A percentile compares a stretch with the other conserved stretches of the same genome.
These are phyloP conservation scores for Willowsia nigromaculata DNA, from an alignment of 2,888 invertebrate species.

Conservation along the genomic window DNA sequence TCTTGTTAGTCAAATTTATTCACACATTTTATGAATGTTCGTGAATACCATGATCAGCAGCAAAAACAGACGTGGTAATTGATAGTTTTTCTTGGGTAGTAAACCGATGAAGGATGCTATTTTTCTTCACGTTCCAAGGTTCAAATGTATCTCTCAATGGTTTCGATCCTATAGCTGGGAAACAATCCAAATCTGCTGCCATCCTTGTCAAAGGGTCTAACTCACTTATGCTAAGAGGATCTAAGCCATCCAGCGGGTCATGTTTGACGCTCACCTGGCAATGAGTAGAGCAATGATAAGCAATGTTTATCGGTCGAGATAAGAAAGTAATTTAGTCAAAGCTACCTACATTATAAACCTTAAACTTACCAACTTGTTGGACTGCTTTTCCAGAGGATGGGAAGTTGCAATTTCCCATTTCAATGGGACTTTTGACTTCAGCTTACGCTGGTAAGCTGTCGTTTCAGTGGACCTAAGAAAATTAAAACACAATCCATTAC, in stretches of 20 bases:
- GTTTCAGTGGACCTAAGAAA: constrained; percentile 53
- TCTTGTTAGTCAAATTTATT: not conserved
- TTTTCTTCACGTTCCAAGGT: constrained; percentile 89
- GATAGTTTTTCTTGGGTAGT: constrained; percentile 96
- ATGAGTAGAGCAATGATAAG: no score
- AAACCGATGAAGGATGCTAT: constrained; percentile 91
- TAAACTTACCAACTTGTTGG: constrained; percentile 46
- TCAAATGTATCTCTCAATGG: constrained; percentile 83
- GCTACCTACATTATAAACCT: not conserved
- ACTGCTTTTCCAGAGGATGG: constrained; percentile 68
- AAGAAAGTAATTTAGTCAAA: not conserved
- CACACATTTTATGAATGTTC: no score
- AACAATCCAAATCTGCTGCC: constrained; percentile 77
- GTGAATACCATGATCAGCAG: constrained; percentile 78
- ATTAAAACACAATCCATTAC: no score
- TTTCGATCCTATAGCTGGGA: constrained; percentile 45
- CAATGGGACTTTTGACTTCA: constrained; percentile 26
- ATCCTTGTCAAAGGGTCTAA: constrained; percentile 84
- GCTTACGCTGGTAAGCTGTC: constrained; percentile 63
- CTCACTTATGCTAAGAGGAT: constrained; percentile 85
- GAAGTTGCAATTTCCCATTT: constrained; percentile 10
- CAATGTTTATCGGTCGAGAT: no score
- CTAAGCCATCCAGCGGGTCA: constrained; percentile 85
- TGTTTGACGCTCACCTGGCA: constrained; percentile 80
- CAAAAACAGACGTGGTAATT: constrained; percentile 87